Conservation (phyloP, 2,797 vertebrate genomes). For the Chelonia mydas region DNA sequence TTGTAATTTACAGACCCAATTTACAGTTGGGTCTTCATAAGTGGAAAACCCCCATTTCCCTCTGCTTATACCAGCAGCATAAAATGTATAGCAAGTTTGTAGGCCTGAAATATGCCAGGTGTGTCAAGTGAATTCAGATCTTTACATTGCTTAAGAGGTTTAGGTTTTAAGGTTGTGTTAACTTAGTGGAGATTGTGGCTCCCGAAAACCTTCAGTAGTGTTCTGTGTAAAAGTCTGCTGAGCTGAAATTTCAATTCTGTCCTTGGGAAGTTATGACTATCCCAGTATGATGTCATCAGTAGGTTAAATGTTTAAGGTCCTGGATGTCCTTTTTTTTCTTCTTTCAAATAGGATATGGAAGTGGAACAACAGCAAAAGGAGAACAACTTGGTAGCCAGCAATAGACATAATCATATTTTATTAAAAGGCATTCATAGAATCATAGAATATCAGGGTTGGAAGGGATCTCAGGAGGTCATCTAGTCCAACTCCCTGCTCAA, state of each 20-base stretch:
- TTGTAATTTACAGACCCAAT: constrained; percentile 9
- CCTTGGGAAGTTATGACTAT: not conserved
- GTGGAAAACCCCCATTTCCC: too few species aligned
- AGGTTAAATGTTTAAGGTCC: not conserved
- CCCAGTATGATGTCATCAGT: not conserved
- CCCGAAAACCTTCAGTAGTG: not conserved
- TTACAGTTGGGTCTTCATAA: too few species aligned
- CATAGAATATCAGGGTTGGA: too few species aligned
- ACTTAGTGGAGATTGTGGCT: not conserved
- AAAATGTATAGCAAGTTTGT: constrained; percentile 27
- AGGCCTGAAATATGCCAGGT: not conserved
- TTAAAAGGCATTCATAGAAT: not conserved
- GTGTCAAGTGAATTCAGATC: not conserved
- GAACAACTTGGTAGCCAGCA: not conserved
- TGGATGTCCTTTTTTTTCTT: not conserved
- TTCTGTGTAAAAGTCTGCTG: not conserved
- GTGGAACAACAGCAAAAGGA: not conserved
- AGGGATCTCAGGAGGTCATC: too few species aligned
- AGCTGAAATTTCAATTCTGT: accelerated
- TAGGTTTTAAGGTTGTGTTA: too few species aligned
- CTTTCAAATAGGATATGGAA: not conserved
- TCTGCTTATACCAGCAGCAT: not conserved
- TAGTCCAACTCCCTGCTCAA: too few species aligned
- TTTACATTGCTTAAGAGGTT: not conserved
- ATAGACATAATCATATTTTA: not conserved